Conservation (phyloP, 2,888 invertebrate species). For the Thymelicus sylvestris region DNA sequence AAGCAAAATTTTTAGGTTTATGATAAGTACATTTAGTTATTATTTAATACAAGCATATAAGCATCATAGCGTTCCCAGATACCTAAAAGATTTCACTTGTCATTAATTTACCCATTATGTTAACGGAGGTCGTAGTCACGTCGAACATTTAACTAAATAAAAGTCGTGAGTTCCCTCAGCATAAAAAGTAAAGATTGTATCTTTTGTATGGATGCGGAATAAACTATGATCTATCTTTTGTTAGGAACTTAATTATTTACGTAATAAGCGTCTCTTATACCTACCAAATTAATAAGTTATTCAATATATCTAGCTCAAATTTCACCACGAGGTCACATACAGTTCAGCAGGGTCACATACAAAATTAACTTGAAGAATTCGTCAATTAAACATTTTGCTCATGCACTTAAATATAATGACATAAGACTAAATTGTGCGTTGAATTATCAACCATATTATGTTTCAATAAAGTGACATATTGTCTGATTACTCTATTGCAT, state of each 20-base stretch:
- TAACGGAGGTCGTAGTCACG: not conserved
- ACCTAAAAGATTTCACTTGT: not conserved
- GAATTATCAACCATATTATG: too few relatives aligned
- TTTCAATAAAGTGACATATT: too few relatives aligned
- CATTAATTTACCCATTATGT: slow-evolving; percentile 4
- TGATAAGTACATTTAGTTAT: too few relatives aligned
- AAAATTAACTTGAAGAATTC: too few relatives aligned
- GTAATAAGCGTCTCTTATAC: not conserved
- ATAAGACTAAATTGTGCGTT: too few relatives aligned
- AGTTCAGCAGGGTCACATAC: too few relatives aligned
- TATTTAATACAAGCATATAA: not conserved
- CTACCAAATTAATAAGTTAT: not conserved
- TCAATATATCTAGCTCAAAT: not conserved
- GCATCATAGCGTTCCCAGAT: not conserved
- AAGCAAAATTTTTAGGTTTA: too few relatives aligned
- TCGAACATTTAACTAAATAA: not conserved
- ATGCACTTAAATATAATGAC: too few relatives aligned
- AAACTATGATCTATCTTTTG: not conserved
- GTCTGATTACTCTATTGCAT: too few relatives aligned
- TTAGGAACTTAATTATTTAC: not conserved
- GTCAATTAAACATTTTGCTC: too few relatives aligned
- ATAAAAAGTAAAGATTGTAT: slow-evolving; percentile 6
- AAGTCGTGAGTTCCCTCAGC: slow-evolving; percentile 47
- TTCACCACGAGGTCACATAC: too few relatives aligned
- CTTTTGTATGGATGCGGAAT: not conserved